Base-by-base conservation (phyloP, 1,140 invertebrate species). In the Tribolium castaneum region DNA sequence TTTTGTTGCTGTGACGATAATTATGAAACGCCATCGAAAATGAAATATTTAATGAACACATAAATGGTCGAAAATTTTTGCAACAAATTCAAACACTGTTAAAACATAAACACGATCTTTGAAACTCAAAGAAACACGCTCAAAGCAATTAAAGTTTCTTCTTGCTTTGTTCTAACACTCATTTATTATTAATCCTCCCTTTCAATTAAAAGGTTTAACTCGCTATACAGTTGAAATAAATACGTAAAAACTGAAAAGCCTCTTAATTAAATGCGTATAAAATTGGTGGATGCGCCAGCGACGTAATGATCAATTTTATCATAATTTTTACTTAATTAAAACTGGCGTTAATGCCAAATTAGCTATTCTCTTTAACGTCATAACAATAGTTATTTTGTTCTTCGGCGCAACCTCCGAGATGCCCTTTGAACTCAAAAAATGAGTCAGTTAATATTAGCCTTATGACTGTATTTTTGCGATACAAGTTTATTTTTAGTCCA, bases 261-360 rank as follows among this genome's bases (percentile, higher is more conserved):
- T 13, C 59, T 6, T 12, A 30, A 59, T 59, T 45, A 45, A 45
- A 9, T 45, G 9, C 5, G 5, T 2, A 25, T 25, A 51, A 51
- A 72, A 72, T 39, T 73, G 71, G 71, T 54, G 71, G 71, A 73
- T 73, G 71, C 71, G 71, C 71, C 49, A n/a, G 71, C 13, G 30
- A 52, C n/a, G 6, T 16, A 52, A 52, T 52, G 16, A 52, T 4
- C 3, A 45, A 45, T 45, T 45, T 9, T 45, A 45, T 45, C 9
- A 45, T n/a, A n/a, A n/a, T 45, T 45, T 45, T 45, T 30, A 6
- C 5, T 9, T 45, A 45, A 45, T 45, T 45, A 45, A 45, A n/a
- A 45, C 39, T 10, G 39, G n/a, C 39, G 39, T 45, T 10, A 45
- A 30, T 30, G 25, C 7, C n/a, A 45, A 45, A 45, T 45, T 45